A percentile compares a stretch with the other conserved stretches of the same genome.
Conservation (phyloP, 2,888 invertebrate genomes). For the Oscheius sp. region DNA sequence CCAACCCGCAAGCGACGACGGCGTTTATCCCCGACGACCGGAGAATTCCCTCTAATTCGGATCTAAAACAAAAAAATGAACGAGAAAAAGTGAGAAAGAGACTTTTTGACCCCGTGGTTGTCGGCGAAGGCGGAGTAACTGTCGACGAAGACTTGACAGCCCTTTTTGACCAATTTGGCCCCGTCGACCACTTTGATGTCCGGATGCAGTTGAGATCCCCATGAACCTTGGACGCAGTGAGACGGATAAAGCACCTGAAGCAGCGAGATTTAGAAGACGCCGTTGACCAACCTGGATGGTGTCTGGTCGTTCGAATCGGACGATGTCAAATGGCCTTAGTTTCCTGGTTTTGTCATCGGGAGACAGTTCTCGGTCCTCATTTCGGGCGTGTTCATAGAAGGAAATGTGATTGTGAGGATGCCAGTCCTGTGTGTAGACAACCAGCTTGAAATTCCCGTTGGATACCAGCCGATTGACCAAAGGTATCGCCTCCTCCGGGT, state of each 20-base stretch:
- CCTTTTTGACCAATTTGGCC: constrained; percentile 76
- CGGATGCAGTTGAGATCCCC: constrained; percentile 92
- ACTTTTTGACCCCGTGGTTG: constrained; percentile 83
- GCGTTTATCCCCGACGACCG: constrained; percentile 86
- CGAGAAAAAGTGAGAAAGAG: background rate
- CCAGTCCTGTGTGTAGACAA: constrained; percentile 90
- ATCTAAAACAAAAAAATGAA: constrained; percentile 77
- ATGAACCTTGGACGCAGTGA: constrained; percentile 93
- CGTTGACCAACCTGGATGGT: constrained; percentile 44
- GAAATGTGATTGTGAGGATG: constrained; percentile 95
- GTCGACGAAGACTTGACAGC: constrained; percentile 92
- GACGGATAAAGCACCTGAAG: constrained; percentile 86
- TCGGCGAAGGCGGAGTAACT: constrained; percentile 99
- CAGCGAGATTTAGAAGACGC: background rate
- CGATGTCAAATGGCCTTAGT: constrained; percentile 83
- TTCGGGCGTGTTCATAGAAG: constrained; percentile 85
- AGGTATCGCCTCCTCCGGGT: constrained; percentile 66
- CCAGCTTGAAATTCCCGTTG: constrained; percentile 50
- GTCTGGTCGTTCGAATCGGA: constrained; percentile 88
- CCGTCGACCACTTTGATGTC: constrained; percentile 78
- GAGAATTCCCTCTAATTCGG: constrained; percentile 85
- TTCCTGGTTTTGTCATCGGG: constrained; percentile 62
- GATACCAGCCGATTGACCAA: constrained; percentile 61
- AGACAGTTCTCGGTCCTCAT: constrained; percentile 61
- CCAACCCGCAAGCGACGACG: constrained; percentile 92